Percentiles rank a stretch among this genome's conserved stretches.
Conservation (phyloP, 2,113 vertebrate genomes). For the Ictalurus punctatus region DNA sequence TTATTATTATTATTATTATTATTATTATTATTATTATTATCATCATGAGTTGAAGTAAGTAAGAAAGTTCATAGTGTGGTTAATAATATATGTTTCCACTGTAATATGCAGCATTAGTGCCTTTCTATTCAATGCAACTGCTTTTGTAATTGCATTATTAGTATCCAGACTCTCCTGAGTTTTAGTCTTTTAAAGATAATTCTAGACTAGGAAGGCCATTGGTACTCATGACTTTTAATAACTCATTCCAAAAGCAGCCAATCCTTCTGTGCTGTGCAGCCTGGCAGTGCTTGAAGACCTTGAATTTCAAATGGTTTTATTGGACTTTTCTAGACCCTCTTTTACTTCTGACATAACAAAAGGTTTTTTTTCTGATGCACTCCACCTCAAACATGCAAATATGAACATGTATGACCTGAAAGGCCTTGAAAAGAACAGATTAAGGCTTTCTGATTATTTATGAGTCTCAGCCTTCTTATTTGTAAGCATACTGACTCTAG, state of each 20-base stretch:
- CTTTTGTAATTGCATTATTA: neutral
- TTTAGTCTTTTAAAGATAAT: neutral
- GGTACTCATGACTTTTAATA: neutral
- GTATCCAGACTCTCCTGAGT: neutral
- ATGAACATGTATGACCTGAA: neutral
- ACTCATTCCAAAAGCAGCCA: neutral
- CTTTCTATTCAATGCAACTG: neutral
- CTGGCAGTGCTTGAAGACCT: neutral
- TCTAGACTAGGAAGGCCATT: neutral
- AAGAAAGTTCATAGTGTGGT: neutral
- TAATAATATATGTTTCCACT: neutral
- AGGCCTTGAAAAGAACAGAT: neutral
- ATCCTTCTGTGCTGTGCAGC: neutral
- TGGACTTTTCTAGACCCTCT: neutral
- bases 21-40: neutral
- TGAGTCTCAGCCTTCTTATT: neutral
- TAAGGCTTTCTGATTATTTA: neutral
- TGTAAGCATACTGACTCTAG: too few relatives aligned
- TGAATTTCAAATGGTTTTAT: neutral
- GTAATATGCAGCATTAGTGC: neutral
- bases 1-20: neutral
- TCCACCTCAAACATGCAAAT: neutral
- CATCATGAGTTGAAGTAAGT: neutral
- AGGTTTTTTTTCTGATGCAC: too few relatives aligned
- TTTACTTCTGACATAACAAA: neutral